Evolutionary conservation across 2,797 vertebrate species (phyloP).

Genomic region (Scomberomorus guttatus): DNA sequence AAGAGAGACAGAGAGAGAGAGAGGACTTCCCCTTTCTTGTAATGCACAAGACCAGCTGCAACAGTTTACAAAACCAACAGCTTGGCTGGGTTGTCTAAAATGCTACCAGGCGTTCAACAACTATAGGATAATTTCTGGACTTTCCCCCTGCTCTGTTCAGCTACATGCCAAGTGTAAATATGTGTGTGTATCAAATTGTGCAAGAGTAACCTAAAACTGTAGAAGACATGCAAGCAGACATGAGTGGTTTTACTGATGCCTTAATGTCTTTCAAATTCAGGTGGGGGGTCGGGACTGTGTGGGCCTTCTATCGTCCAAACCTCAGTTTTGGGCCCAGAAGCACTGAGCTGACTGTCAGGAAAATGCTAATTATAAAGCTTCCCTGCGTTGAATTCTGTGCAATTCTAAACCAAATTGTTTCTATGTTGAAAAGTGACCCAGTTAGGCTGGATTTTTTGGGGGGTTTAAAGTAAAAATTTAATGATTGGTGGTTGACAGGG

Average conservation of each 20-base stretch:
- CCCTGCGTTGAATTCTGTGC: slow-evolving; percentile 39
- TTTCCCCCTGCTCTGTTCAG: slow-evolving; percentile 62
- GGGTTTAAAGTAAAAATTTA: slow-evolving; percentile 9
- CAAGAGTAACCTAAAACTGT: slow-evolving; percentile 79
- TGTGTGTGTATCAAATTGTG: slow-evolving; percentile 81
- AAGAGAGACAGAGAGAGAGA: slow-evolving; percentile 30
- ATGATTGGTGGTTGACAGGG: slow-evolving; percentile 10
- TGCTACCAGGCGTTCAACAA: slow-evolving; percentile 81
- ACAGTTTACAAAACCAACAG: slow-evolving; percentile 85
- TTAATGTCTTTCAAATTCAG: slow-evolving; percentile 79
- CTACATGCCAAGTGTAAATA: slow-evolving; percentile 81
- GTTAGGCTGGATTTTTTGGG: background rate
- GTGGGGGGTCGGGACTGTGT: slow-evolving; percentile 64
- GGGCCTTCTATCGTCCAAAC: slow-evolving; percentile 60
- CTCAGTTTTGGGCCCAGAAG: slow-evolving; percentile 50
- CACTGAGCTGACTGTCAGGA: slow-evolving; percentile 55
- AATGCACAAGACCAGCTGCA: slow-evolving; percentile 81
- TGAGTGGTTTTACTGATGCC: slow-evolving; percentile 77
- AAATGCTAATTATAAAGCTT: slow-evolving; percentile 58
- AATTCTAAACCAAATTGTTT: slow-evolving; percentile 52
- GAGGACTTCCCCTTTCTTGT: slow-evolving; percentile 71
- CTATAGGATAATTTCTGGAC: slow-evolving; percentile 73
- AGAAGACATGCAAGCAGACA: slow-evolving; percentile 78
- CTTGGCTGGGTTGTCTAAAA: slow-evolving; percentile 82
- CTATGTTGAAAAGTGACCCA: slow-evolving; percentile 42